Evolutionary conservation across 2,113 vertebrate species (phyloP), one percentile per base, ranked within the genome.

Genomic region (Pterocles orientalis): DNA sequence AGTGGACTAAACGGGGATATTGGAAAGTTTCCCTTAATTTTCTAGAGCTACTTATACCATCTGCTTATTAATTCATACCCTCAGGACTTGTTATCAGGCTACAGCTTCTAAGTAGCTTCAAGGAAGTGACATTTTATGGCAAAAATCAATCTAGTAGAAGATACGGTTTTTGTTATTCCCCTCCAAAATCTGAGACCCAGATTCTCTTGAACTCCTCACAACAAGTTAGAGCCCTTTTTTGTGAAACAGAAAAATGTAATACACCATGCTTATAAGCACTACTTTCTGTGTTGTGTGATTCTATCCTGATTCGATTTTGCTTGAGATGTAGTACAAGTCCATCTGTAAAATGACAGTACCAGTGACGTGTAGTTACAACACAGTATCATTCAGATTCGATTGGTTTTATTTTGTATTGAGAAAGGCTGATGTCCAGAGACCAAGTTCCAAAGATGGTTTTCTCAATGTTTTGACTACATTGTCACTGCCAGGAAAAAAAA

Each of bases 41-140:
- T 80, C 41, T 64, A 90, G 47, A 86, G 26, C 24, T 93, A 14
- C 23, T 76, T 86, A 43, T 26, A 58, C 80, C 64, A 88, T 69
- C 60, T 88, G 72, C 60, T 88, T 88, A 34, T 88, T 86, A 88
- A 86, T 86, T 92, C 76, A 29, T 62, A 73, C 18, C 60, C 76
- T 88, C 76, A 82, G 69, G 80, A 88, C 45, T 61, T 66, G 24
- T 23, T 85, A 9, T 57, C 15, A 51, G 69, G 41, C 36, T 88
- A n/a, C 51, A 86, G 51, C 31, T 61, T 41, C 15, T 36, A 12
- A 80, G 31, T 18, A 56, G 47, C 64, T 92, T 88, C 77, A 93
- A 86, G 91, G 31, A 75, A 54, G 10, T 61, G 69, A 70, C 36
- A 75, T 78, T 91, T 86, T 70, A 94, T n/a, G 23, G 24, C 29